These are phyloP conservation scores for Palythoa heliodiscus DNA, from an alignment of 92 coral and sea anemone species.

Conservation along the genomic window DNA sequence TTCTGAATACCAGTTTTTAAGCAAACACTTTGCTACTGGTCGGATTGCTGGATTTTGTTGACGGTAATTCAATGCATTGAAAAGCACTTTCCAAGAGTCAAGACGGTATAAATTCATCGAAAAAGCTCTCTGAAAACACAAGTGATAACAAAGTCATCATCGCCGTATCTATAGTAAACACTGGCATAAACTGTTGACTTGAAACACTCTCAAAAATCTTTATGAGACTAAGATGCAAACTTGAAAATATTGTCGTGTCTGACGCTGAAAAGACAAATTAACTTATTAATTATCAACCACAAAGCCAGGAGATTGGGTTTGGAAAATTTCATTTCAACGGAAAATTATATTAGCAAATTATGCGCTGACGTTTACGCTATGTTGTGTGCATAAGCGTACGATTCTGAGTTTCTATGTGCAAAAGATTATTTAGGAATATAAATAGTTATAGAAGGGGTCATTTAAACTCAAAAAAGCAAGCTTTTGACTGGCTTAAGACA, in stretches of 20 bases:
- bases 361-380: neutral
- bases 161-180: neutral
- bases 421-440: neutral
- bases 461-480: neutral
- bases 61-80: neutral
- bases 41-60: neutral
- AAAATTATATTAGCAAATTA: neutral
- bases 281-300: neutral
- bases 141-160: neutral
- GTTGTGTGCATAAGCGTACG: neutral
- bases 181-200: neutral
- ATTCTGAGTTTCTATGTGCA: neutral
- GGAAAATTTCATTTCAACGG: neutral
- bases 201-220: neutral
- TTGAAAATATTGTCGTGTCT: neutral
- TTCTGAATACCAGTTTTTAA: neutral
- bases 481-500: neutral
- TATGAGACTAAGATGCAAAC: neutral
- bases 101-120: neutral
- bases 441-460: neutral
- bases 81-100: neutral
- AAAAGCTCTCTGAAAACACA: neutral
- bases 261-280: neutral
- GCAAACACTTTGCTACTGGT: neutral
- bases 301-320: neutral